A percentile compares a stretch with the other conserved stretches of the same genome.
These are phyloP conservation scores for Mycalesis mineus DNA, from an alignment of 2,888 invertebrate species.

Conservation along the genomic window DNA sequence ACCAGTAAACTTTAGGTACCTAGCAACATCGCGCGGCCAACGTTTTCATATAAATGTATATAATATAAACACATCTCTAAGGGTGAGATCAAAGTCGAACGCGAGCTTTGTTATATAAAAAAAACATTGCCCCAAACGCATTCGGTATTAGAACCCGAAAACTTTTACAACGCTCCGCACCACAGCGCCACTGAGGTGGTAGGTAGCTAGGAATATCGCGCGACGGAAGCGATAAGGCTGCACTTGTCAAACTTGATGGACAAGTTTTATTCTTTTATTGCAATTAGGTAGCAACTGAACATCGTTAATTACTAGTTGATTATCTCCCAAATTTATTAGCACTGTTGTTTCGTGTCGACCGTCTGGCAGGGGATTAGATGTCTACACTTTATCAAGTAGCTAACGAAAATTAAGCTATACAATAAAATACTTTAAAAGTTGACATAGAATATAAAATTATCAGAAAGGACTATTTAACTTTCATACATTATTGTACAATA, in stretches of 20 bases:
- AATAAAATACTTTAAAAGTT: too few species aligned
- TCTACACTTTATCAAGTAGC: neutral
- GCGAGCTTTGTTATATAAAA: too few species aligned
- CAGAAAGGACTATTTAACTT: too few species aligned
- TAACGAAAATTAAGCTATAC: neutral
- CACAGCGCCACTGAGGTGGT: neutral
- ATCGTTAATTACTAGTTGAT: conserved; percentile 10
- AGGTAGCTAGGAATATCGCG: too few species aligned
- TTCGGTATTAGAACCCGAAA: neutral
- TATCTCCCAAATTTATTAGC: conserved; percentile 16
- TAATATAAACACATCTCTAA: too few species aligned
- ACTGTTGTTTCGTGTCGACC: neutral
- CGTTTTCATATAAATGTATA: too few species aligned
- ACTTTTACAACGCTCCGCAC: neutral
- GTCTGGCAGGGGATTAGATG: neutral
- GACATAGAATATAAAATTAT: too few species aligned
- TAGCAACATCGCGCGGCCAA: too few species aligned
- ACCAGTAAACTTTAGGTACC: too few species aligned
- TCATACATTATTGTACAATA: too few species aligned
- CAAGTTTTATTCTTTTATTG: conserved; percentile 13
- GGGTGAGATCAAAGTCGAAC: too few species aligned
- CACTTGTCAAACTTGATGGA: conserved; percentile 12
- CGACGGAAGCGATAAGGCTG: conserved; percentile 15
- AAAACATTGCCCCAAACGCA: too few species aligned
- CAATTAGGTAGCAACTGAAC: conserved; percentile 7